Conservation (phyloP, 2,113 vertebrate species). For the Candoia aspera region DNA sequence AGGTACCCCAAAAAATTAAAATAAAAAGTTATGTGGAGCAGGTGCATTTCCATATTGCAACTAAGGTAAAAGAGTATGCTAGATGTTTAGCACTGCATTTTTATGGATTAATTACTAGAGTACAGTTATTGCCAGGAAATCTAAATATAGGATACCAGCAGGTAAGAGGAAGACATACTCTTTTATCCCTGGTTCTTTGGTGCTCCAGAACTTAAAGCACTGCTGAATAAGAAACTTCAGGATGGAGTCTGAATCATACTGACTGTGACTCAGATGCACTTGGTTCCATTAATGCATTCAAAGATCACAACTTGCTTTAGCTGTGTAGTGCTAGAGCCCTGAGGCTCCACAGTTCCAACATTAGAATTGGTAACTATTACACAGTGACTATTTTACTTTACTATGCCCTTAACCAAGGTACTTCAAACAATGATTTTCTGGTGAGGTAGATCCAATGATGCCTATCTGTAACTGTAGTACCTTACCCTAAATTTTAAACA, state of each 20-base stretch:
- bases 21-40: background rate
- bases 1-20: too few relatives aligned
- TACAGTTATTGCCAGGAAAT: background rate
- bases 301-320: background rate
- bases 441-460: background rate
- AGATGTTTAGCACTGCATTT: slow-evolving; percentile 9
- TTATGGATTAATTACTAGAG: background rate
- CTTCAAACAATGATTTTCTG: background rate
- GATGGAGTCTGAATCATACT: background rate
- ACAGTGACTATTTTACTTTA: background rate
- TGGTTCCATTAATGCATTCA: background rate
- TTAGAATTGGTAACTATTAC: background rate
- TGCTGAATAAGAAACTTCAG: background rate
- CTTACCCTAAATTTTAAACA: background rate
- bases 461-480: background rate
- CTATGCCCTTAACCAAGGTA: background rate
- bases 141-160: background rate
- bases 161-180: background rate
- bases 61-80: background rate
- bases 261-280: background rate
- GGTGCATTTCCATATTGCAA: background rate
- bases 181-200: background rate
- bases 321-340: background rate
- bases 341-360: background rate
- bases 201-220: background rate